phyloP scores from a whole-genome alignment of 2,797 vertebrate genomes.

The Tokudaia muenninki region DNA sequence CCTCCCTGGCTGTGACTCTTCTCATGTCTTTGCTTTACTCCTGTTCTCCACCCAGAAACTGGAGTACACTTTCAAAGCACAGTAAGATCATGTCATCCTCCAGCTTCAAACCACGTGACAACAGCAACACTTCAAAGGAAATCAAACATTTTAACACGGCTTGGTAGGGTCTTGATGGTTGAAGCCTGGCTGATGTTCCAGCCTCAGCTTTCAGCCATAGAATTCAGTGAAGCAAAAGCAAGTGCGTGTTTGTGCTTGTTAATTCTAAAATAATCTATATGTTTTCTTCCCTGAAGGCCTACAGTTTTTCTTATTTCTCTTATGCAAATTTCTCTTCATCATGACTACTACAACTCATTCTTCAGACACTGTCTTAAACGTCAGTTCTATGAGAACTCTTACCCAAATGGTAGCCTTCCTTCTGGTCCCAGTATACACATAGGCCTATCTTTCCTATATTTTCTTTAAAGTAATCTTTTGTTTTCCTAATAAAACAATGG shows the following conservation, averaged over 20 bases:
- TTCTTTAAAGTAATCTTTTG: background rate
- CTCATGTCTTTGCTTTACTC: background rate
- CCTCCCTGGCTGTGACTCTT: background rate
- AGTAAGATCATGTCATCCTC: background rate
- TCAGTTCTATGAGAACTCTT: background rate
- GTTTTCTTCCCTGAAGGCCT: background rate
- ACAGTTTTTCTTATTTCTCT: background rate
- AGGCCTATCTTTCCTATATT: background rate
- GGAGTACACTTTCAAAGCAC: background rate
- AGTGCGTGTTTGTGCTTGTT: background rate
- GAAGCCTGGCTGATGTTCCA: background rate
- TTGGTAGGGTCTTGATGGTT: background rate
- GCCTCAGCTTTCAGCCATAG: background rate
- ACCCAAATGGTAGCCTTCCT: background rate
- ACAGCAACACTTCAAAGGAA: background rate
- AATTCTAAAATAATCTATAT: background rate
- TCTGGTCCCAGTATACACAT: background rate
- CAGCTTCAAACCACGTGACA: background rate
- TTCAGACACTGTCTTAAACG: background rate
- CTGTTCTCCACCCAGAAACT: background rate
- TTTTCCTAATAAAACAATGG: slow-evolving; percentile 19
- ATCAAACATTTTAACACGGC: background rate
- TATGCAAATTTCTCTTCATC: background rate
- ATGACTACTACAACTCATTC: background rate
- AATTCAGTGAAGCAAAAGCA: background rate